Base-by-base conservation (phyloP, 1,140 invertebrate genomes). In the Papilio helenus region DNA sequence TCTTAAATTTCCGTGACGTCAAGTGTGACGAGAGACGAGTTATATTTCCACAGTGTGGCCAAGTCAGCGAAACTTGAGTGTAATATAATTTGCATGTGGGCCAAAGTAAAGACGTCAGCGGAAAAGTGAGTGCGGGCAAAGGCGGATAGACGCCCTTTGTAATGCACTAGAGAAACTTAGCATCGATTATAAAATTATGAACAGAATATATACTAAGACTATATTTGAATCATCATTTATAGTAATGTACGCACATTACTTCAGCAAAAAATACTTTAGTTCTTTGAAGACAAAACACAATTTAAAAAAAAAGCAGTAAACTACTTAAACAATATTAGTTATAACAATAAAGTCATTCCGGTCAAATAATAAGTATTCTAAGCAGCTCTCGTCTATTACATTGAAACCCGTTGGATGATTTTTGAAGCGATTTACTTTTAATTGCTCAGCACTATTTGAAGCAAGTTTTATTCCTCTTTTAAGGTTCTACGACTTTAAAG, bases 21-120 rank as follows among this genome's bases (percentile, higher is more conserved):
- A 76, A 74, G 55, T 65, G 76, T 83, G 83, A 87, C 87, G 90
- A 89, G 86, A 88, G 85, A 88, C 85, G 80, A 86, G 87, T 89
- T 88, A 90, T 89, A 86, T 86, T 88, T 86, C 84, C 85, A 86
- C 86, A 87, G 84, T 87, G 84, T 90, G 86, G 84, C 84, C 84
- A 89, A 89, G 88, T 92, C 90, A 89, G 89, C 89, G 86, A 90
- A 92, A 91, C 89, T 92, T 88, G 86, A 92, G 86, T 89, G 88
- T 90, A 92, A 92, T 92, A 90, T 90, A 90, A 93, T 93, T 93
- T 92, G 88, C 90, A 93, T 92, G 85, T 80, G 82, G 81, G 84
- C 86, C 84, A 89, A 90, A 92, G 85, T 88, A 91, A 88, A 88
- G 83, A 85, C 87, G 87, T 86, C 83, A 89, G 87, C 88, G 89